Evolutionary conservation across 2,888 invertebrate genomes (phyloP).

Genomic region (Andrena dorsata): DNA sequence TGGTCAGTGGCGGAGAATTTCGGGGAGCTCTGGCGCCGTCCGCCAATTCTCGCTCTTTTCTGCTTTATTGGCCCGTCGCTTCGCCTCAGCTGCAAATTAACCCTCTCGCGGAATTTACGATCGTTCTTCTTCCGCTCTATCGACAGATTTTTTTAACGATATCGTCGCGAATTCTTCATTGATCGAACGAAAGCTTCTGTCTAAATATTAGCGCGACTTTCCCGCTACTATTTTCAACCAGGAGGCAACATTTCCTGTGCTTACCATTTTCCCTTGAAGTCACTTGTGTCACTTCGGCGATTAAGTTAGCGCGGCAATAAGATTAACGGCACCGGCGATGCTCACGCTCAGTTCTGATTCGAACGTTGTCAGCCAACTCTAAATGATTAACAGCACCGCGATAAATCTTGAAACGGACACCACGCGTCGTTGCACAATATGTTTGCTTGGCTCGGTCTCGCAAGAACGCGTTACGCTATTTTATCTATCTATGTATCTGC

Average conservation of each 20-base stretch:
- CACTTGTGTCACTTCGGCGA: not conserved
- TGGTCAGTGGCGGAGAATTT: slow-evolving; percentile 28
- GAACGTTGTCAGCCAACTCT: too few relatives aligned
- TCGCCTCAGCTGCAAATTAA: slow-evolving; percentile 64
- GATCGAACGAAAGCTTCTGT: slow-evolving; percentile 18
- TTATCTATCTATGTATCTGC: too few relatives aligned
- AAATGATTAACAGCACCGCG: too few relatives aligned
- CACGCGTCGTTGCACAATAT: too few relatives aligned
- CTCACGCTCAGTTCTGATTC: not conserved
- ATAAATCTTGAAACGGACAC: too few relatives aligned
- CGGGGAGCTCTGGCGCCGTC: slow-evolving; percentile 57
- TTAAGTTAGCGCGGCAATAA: not conserved
- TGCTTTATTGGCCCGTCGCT: slow-evolving; percentile 69
- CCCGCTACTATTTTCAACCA: not conserved
- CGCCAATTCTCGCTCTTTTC: slow-evolving; percentile 65
- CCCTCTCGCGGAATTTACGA: slow-evolving; percentile 68
- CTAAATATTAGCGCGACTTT: slow-evolving; percentile 8
- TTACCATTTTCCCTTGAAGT: not conserved
- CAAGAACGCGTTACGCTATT: too few relatives aligned
- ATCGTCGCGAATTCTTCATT: slow-evolving; percentile 42
- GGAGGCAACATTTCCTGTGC: not conserved
- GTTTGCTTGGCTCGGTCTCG: too few relatives aligned
- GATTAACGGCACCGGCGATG: slow-evolving; percentile 14
- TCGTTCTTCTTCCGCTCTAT: slow-evolving; percentile 31
- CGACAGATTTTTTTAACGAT: slow-evolving; percentile 63